Conservation (phyloP, 2,797 vertebrate species). For the Acropternis orthonyx region DNA sequence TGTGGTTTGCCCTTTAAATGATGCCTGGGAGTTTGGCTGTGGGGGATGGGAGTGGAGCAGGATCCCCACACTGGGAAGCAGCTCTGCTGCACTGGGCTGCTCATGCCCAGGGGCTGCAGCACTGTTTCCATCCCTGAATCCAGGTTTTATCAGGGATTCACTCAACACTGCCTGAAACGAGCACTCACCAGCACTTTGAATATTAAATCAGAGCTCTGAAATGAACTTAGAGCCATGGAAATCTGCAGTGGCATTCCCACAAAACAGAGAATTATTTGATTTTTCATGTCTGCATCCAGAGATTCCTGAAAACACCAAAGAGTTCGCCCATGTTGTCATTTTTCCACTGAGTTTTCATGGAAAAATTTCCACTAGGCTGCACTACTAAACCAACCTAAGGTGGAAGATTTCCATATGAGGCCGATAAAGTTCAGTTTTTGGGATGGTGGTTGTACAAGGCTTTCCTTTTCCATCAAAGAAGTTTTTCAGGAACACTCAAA, state of each 20-base stretch:
- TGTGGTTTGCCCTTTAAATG: background rate
- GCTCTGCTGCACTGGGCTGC: background rate
- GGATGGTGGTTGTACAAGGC: background rate
- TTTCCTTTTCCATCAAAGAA: background rate
- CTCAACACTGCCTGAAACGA: background rate
- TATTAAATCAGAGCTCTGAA: background rate
- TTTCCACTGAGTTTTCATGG: background rate
- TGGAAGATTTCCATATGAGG: background rate
- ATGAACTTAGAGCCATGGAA: fast-evolving
- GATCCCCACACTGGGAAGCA: background rate
- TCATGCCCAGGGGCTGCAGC: background rate
- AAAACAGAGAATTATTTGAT: background rate
- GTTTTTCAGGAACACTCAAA: conserved; percentile 28
- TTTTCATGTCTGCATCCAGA: background rate
- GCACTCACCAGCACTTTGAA: background rate
- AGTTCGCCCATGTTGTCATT: background rate
- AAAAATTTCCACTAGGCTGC: background rate
- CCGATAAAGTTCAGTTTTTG: background rate
- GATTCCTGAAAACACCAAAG: background rate
- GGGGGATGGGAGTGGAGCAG: background rate
- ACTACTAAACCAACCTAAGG: background rate
- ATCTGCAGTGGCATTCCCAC: background rate
- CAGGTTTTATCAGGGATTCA: fast-evolving
- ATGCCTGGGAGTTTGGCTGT: background rate
- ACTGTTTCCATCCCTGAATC: background rate